Evolutionary conservation across 2,797 vertebrate genomes (phyloP).

Genomic region (Leuciscus waleckii): DNA sequence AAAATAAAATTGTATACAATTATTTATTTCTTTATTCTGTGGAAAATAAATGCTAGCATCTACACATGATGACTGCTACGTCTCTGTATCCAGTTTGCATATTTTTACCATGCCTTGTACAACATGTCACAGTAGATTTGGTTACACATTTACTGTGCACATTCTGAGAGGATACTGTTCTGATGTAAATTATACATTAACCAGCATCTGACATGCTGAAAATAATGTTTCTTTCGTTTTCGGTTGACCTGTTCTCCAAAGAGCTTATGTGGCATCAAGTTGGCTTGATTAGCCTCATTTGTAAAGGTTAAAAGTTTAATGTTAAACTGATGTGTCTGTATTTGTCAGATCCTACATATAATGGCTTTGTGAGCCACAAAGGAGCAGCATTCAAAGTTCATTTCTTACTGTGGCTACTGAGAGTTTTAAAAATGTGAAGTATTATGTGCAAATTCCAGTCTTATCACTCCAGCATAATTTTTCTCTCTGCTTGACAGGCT

Average conservation of each 20-base stretch:
- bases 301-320: background rate
- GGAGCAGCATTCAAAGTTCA: background rate
- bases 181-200: background rate
- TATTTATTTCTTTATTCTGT: background rate
- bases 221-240: background rate
- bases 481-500: constrained; percentile 31
- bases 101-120: constrained; percentile 12
- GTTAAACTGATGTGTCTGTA: background rate
- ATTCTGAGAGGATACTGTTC: background rate
- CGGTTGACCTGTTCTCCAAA: background rate
- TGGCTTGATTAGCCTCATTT: background rate
- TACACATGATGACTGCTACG: background rate
- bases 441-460: constrained; percentile 46
- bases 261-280: too few species aligned
- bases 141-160: background rate
- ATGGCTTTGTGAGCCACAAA: background rate
- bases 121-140: constrained; percentile 30
- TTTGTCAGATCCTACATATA: background rate
- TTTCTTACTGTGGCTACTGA: background rate
- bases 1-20: background rate
- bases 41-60: constrained; percentile 12
- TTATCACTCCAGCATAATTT: constrained; percentile 41
- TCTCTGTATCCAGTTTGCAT: background rate
- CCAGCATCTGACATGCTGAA: background rate
- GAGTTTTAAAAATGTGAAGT: constrained; percentile 9